Percentiles rank a stretch among this genome's conserved stretches.
Conservation (phyloP, 2,113 vertebrate species). For the Sakesphorus luctuosus region DNA sequence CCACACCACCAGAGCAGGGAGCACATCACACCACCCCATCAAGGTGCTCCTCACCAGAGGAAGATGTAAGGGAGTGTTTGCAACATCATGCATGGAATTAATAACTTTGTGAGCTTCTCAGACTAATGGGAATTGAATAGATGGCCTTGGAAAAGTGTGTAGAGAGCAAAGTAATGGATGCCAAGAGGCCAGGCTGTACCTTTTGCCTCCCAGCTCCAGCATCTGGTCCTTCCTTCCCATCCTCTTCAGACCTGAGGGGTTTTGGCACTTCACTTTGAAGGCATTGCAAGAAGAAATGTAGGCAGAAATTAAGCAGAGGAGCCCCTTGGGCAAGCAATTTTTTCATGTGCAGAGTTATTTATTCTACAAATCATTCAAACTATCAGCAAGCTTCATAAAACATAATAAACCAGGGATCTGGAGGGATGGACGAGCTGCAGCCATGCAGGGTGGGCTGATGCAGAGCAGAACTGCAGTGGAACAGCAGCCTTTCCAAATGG, state of each 20-base stretch:
- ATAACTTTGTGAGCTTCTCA: not conserved
- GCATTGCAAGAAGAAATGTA: not conserved
- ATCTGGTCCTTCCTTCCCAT: not conserved
- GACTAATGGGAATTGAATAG: not conserved
- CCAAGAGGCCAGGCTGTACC: not conserved
- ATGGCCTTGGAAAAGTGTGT: not conserved
- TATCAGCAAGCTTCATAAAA: not conserved
- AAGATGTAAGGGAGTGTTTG: not conserved
- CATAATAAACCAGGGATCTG: not conserved
- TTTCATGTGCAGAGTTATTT: not conserved
- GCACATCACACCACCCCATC: not conserved
- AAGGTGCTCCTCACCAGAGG: not conserved
- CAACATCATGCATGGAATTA: not conserved
- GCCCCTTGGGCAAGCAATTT: not conserved
- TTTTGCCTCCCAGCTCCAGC: not conserved
- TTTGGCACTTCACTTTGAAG: not conserved
- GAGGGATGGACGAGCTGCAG: not conserved
- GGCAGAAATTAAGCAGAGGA: conserved; percentile 7
- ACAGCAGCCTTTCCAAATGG: not conserved
- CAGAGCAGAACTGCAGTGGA: not conserved
- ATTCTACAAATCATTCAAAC: not conserved
- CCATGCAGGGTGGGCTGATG: not conserved
- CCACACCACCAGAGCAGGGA: not conserved
- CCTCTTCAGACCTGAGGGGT: not conserved
- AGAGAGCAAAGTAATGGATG: not conserved